phyloP scores from a whole-genome alignment of 2,113 vertebrate species.

The Cynoglossus semilaevis region DNA sequence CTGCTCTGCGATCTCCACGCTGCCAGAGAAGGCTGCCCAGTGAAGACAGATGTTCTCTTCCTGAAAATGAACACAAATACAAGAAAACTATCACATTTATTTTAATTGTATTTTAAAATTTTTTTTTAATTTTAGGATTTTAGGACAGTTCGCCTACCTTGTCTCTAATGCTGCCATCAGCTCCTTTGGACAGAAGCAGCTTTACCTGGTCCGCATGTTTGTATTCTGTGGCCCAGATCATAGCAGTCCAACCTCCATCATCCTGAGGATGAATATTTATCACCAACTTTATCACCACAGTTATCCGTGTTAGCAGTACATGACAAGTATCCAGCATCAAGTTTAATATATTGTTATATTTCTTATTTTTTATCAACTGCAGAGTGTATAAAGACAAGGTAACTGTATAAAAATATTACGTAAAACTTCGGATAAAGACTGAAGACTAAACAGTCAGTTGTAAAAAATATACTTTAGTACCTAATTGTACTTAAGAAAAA shows the following conservation, averaged over 20 bases:
- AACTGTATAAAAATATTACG: too few species aligned
- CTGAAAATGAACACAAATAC: constrained; percentile 54
- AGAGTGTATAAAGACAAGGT: too few species aligned
- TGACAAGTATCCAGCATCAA: too few species aligned
- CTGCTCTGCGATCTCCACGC: constrained; percentile 91
- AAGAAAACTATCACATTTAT: not conserved
- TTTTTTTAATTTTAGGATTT: not conserved
- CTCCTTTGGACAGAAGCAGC: constrained; percentile 88
- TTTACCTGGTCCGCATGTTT: constrained; percentile 93
- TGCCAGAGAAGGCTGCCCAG: constrained; percentile 98
- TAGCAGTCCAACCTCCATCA: constrained; percentile 95
- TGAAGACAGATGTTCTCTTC: constrained; percentile 98
- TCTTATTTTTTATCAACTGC: too few species aligned
- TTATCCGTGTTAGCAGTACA: too few species aligned
- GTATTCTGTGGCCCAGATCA: constrained; percentile 99
- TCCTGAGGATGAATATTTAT: constrained; percentile 73
- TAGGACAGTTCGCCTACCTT: constrained; percentile 74
- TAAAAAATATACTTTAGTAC: too few species aligned
- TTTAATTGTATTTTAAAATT: too few species aligned
- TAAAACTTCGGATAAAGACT: too few species aligned
- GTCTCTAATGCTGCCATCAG: constrained; percentile 94
- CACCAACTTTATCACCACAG: not conserved
- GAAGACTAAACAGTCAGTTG: too few species aligned
- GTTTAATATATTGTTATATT: too few species aligned
- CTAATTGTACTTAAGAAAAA: too few species aligned